A percentile compares a stretch with the other conserved stretches of the same genome.
Evolutionary conservation across 1,140 invertebrate species (phyloP).

Genomic region (Anthonomus grandis): DNA sequence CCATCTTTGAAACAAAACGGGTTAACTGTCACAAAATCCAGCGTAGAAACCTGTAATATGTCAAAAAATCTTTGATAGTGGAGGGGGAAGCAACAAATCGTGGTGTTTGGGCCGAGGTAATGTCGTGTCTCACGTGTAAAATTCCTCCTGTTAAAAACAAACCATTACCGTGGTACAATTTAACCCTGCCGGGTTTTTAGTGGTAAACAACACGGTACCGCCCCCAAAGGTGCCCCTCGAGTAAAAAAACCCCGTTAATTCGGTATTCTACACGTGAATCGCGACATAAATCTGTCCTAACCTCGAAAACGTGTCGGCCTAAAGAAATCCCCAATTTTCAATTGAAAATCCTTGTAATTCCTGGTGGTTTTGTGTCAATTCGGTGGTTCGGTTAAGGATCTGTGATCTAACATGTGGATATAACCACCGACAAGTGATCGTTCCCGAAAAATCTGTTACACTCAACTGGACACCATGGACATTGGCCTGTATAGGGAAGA

Average conservation of each 20-base stretch:
- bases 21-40: too few relatives aligned
- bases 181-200: background rate
- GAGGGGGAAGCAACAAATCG: too few relatives aligned
- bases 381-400: background rate
- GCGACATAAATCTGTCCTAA: conserved; percentile 8
- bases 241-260: conserved; percentile 11
- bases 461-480: conserved; percentile 14
- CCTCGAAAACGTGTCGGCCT: conserved; percentile 15
- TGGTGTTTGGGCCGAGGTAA: conserved; percentile 20
- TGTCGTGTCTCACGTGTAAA: conserved; percentile 25
- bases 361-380: background rate
- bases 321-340: conserved; percentile 3
- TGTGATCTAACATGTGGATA: background rate
- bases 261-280: too few relatives aligned
- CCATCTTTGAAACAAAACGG: too few relatives aligned
- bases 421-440: background rate
- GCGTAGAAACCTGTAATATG: too few relatives aligned
- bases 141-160: conserved; percentile 22
- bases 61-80: too few relatives aligned
- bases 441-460: background rate
- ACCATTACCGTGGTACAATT: background rate
- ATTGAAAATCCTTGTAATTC: conserved; percentile 3
- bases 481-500: conserved; percentile 10
- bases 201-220: background rate
- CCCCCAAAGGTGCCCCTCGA: background rate